These are phyloP conservation scores for Grammomys surdaster DNA, from an alignment of 2,113 vertebrate genomes.

Conservation along the genomic window DNA sequence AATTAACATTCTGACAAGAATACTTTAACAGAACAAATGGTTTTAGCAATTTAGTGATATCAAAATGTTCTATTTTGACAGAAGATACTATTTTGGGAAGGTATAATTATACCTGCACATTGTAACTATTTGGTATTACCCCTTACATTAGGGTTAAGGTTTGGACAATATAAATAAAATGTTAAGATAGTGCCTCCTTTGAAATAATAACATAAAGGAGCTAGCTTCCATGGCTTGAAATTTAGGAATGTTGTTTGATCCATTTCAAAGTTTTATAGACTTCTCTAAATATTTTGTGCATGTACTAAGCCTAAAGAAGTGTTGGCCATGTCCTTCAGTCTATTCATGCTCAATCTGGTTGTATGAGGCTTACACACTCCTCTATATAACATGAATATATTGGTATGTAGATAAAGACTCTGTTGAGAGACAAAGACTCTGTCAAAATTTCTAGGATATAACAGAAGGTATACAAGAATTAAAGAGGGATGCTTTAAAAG, in stretches of 20 bases:
- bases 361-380: background rate
- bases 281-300: background rate
- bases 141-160: background rate
- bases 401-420: background rate
- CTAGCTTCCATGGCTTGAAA: background rate
- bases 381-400: background rate
- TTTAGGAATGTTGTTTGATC: background rate
- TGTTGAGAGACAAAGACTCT: background rate
- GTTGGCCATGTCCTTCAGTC: background rate
- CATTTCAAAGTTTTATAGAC: background rate
- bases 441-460: background rate
- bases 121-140: background rate
- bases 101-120: background rate
- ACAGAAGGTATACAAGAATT: background rate
- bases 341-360: background rate
- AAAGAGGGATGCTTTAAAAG: background rate
- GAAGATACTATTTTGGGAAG: background rate
- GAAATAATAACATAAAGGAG: background rate
- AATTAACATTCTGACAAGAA: background rate
- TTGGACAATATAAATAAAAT: background rate
- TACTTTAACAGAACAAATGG: background rate
- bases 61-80: background rate
- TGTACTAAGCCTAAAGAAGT: background rate
- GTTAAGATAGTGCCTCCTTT: background rate
- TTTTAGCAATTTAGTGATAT: background rate